A percentile compares a stretch with the other conserved stretches of the same genome.
Evolutionary conservation across 2,113 vertebrate species (phyloP).

Genomic region (Oreochromis tanganicae): DNA sequence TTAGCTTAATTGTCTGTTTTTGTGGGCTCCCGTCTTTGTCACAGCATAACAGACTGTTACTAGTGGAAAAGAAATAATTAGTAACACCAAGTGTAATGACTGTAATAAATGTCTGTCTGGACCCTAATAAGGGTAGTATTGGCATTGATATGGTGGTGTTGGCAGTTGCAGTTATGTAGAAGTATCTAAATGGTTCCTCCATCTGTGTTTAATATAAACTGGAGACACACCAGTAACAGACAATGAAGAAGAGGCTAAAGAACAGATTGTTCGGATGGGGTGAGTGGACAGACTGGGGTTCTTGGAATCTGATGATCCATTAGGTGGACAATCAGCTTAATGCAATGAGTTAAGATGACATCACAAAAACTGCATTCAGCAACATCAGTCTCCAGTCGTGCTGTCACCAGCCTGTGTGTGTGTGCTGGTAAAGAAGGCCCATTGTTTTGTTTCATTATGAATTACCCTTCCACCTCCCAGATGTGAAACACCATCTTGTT

Average conservation of each 20-base stretch:
- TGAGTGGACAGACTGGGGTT: neutral
- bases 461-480: constrained; percentile 20
- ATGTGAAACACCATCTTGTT: constrained; percentile 48
- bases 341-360: constrained; percentile 28
- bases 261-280: constrained; percentile 11
- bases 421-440: neutral
- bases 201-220: neutral
- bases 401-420: constrained; percentile 9
- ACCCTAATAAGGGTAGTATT: neutral
- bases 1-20: neutral
- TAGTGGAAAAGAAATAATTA: neutral
- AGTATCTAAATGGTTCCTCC: neutral
- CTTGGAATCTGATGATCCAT: constrained; percentile 45
- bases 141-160: neutral
- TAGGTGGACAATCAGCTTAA: constrained; percentile 36
- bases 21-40: neutral
- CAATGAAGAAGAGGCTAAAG: neutral
- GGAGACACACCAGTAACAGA: neutral
- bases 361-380: constrained; percentile 30
- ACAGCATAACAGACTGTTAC: neutral
- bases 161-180: neutral
- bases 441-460: constrained; percentile 33
- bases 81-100: neutral
- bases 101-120: neutral
- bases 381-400: neutral